Evolutionary conservation across 2,113 vertebrate species (phyloP).

Genomic region (Leptobrachium leishanense): DNA sequence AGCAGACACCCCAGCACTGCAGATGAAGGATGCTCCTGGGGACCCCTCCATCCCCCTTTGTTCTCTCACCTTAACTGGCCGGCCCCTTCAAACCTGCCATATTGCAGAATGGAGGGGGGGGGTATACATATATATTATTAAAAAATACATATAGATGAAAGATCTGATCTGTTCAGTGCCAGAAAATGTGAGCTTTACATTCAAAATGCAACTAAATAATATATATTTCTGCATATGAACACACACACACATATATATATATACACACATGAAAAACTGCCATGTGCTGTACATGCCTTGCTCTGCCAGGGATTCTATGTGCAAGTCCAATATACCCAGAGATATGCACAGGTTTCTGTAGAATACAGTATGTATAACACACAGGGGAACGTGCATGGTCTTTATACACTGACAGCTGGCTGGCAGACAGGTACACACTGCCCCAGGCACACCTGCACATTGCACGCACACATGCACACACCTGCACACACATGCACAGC

Average conservation of each 20-base stretch:
- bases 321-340: too few species aligned
- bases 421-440: background rate
- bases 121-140: background rate
- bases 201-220: background rate
- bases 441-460: background rate
- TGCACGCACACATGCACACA: background rate
- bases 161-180: too few species aligned
- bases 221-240: background rate
- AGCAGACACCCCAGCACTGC: background rate
- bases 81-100: background rate
- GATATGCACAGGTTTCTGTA: too few species aligned
- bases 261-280: background rate
- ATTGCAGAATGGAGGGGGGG: background rate
- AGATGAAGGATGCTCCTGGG: background rate
- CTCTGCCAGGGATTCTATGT: too few species aligned
- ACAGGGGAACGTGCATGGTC: too few species aligned
- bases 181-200: background rate
- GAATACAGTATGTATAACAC: too few species aligned
- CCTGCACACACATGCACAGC: background rate
- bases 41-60: slow-evolving; percentile 12
- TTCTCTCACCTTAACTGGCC: slow-evolving; percentile 8
- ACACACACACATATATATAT: slow-evolving; percentile 1
- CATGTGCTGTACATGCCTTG: too few species aligned
- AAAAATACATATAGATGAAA: too few species aligned
- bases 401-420: background rate